These are phyloP conservation scores for Synodontis membranacea DNA, from an alignment of 2,113 vertebrate genomes.

Conservation along the genomic window DNA sequence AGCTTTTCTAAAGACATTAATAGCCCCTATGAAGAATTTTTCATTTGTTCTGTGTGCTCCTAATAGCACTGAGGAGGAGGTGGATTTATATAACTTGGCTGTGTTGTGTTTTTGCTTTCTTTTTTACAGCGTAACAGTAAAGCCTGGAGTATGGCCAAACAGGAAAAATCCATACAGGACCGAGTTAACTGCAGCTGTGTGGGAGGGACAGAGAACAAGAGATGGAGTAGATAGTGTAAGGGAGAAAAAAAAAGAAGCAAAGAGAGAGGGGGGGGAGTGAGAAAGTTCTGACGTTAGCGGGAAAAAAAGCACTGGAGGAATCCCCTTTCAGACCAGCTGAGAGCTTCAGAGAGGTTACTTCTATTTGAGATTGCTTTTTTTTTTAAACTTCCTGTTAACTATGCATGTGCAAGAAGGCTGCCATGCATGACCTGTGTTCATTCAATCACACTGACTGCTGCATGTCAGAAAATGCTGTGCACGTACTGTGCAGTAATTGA, in stretches of 20 bases:
- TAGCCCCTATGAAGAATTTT: neutral
- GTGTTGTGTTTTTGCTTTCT: constrained; percentile 6
- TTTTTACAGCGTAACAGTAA: constrained; percentile 23
- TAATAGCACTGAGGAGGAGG: constrained; percentile 34
- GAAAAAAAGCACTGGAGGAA: neutral
- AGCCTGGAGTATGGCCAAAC: neutral
- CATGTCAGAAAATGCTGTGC: neutral
- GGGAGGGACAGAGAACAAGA: neutral
- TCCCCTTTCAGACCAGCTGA: neutral
- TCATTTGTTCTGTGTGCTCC: constrained; percentile 21
- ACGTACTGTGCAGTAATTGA: neutral
- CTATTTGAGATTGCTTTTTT: neutral
- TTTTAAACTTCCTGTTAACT: neutral
- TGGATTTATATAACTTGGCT: constrained; percentile 32
- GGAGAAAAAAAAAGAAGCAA: constrained; percentile 18
- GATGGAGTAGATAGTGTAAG: neutral
- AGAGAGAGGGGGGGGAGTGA: constrained; percentile 34
- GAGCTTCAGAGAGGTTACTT: neutral
- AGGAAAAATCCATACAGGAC: constrained; percentile 16
- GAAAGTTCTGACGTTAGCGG: constrained; percentile 7
- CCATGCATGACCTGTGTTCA: neutral
- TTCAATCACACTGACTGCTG: neutral
- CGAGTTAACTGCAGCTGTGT: constrained; percentile 14
- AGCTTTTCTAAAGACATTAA: neutral
- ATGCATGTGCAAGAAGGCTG: neutral